Conservation (phyloP, 2,797 vertebrate genomes). For the Sphenopsis melanotis region DNA sequence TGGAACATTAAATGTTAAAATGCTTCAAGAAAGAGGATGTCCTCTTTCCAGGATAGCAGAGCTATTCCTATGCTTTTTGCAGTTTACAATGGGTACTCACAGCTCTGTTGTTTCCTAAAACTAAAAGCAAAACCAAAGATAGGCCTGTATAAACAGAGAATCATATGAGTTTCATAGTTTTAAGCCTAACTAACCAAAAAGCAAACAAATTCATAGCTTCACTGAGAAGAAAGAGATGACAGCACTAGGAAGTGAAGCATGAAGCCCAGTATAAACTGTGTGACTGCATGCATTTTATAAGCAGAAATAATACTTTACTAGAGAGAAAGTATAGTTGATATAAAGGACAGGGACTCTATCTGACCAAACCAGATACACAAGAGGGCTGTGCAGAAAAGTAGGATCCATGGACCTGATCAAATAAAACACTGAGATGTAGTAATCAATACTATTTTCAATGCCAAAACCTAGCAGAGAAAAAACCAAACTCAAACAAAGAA, state of each 20-base stretch:
- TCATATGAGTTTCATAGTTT: background rate
- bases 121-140: background rate
- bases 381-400: background rate
- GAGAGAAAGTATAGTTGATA: background rate
- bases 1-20: background rate
- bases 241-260: slow-evolving; percentile 9
- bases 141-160: background rate
- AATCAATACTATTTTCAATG: background rate
- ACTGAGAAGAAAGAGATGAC: background rate
- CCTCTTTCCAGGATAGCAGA: background rate
- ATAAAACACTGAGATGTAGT: background rate
- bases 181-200: slow-evolving; percentile 23
- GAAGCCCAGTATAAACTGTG: background rate
- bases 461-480: background rate
- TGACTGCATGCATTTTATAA: slow-evolving; percentile 1
- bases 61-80: background rate
- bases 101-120: background rate
- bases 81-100: background rate
- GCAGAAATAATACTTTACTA: background rate
- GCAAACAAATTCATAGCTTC: slow-evolving; percentile 23
- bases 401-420: background rate
- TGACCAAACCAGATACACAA: background rate
- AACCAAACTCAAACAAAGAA: background rate
- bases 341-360: background rate
- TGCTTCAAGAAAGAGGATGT: background rate